Percentiles rank a stretch among this genome's conserved stretches.
phyloP scores from a whole-genome alignment of 2,888 invertebrate genomes.

The Lithophane semibrunnea region DNA sequence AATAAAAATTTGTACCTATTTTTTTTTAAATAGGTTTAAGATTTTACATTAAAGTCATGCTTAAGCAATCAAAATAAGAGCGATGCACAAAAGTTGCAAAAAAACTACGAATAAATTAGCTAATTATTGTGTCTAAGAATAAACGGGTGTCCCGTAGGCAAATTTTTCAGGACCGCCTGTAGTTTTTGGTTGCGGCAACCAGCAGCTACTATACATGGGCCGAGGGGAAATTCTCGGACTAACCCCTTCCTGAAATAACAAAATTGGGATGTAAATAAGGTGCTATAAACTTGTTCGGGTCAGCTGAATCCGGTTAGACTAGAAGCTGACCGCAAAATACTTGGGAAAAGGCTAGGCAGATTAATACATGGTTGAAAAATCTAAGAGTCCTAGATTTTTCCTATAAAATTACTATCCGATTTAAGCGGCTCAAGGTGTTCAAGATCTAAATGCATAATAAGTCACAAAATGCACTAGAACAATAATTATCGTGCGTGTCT shows the following conservation, averaged over 20 bases:
- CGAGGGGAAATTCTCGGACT: slow-evolving; percentile 77
- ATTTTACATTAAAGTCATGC: background rate
- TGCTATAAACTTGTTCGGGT: background rate
- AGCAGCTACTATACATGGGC: slow-evolving; percentile 74
- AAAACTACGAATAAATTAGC: background rate
- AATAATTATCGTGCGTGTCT: background rate
- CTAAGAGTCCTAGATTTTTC: too few relatives aligned
- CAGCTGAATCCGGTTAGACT: too few relatives aligned
- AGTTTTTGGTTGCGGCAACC: slow-evolving; percentile 73
- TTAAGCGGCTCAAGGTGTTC: background rate
- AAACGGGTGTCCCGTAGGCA: slow-evolving; percentile 65
- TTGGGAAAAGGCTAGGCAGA: too few relatives aligned
- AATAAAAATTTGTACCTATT: too few relatives aligned
- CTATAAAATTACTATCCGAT: too few relatives aligned
- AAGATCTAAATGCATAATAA: background rate
- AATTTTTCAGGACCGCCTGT: slow-evolving; percentile 64
- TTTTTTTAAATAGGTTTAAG: too few relatives aligned
- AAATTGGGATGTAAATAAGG: background rate
- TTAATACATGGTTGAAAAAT: too few relatives aligned
- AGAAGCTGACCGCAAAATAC: too few relatives aligned
- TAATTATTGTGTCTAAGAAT: background rate
- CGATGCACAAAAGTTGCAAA: background rate
- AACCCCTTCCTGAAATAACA: slow-evolving; percentile 74
- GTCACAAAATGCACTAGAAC: background rate
- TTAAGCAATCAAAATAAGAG: background rate